Percentiles rank a stretch among this genome's conserved stretches.
These are phyloP conservation scores for Parthenolecanium corni DNA, from an alignment of 2,888 invertebrate species.

Conservation along the genomic window DNA sequence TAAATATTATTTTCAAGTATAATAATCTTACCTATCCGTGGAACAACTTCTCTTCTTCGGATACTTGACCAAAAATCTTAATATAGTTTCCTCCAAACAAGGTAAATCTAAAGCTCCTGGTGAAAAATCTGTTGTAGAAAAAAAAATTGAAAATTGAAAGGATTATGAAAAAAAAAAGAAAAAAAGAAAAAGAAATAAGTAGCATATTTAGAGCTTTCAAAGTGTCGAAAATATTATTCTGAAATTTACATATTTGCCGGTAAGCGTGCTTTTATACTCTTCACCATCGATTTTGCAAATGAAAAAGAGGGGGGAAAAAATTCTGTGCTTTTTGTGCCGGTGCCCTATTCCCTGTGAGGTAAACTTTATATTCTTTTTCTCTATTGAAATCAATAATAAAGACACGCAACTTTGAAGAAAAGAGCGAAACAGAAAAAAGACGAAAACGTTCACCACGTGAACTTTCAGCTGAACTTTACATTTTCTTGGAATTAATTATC, in stretches of 20 bases:
- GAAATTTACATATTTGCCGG: no score
- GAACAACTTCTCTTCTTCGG: conserved; percentile 8
- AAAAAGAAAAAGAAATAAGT: conserved; percentile 3
- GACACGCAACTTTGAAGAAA: conserved; percentile 14
- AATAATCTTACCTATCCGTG: conserved; percentile 4
- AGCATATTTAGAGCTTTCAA: not conserved
- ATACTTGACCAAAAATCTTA: conserved; percentile 15
- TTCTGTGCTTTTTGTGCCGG: conserved; percentile 11
- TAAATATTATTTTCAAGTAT: not conserved
- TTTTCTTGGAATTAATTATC: conserved; percentile 23
- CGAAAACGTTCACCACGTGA: conserved; percentile 19
- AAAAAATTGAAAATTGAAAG: not conserved
- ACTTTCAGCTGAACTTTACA: conserved; percentile 20
- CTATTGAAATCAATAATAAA: conserved; percentile 21
- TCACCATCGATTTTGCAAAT: not conserved
- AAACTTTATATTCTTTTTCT: conserved; percentile 9
- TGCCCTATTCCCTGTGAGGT: conserved; percentile 13
- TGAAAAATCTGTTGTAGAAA: conserved; percentile 13
- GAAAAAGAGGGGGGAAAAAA: no score
- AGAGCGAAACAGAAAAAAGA: no score
- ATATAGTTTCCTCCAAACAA: not conserved
- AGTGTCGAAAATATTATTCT: no score
- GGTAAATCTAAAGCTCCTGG: not conserved
- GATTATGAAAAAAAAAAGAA: not conserved
- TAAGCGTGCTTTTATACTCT: not conserved